Conservation (phyloP, 2,888 invertebrate species). For the Hydrotaea cyrtoneurina region DNA sequence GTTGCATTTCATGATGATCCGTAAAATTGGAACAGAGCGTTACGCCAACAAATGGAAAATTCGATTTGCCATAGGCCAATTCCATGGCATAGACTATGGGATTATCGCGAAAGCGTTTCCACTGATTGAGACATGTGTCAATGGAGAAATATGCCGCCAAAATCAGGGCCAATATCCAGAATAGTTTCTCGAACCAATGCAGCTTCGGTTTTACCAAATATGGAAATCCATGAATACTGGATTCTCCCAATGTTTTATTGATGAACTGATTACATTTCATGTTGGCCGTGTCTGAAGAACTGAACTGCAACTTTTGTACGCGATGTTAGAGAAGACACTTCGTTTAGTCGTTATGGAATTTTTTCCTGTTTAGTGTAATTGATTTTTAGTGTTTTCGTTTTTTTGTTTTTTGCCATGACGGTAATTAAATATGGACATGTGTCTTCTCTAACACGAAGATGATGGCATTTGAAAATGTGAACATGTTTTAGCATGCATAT, state of each 20-base stretch:
- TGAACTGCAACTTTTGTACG: slow-evolving; percentile 2
- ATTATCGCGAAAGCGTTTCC: slow-evolving; percentile 81
- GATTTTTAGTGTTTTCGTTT: slow-evolving; percentile 54
- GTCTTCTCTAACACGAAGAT: slow-evolving; percentile 24
- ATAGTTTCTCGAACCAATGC: slow-evolving; percentile 75
- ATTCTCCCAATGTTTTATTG: slow-evolving; percentile 72
- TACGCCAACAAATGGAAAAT: slow-evolving; percentile 81
- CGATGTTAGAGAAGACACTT: not conserved
- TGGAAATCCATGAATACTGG: slow-evolving; percentile 77
- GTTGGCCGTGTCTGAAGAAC: not conserved
- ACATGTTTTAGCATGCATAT: slow-evolving; percentile 46
- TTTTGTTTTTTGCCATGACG: not conserved
- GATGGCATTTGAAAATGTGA: not conserved
- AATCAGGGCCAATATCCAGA: slow-evolving; percentile 74
- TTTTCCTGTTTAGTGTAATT: slow-evolving; percentile 40
- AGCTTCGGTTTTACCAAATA: slow-evolving; percentile 74
- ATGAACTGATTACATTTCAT: slow-evolving; percentile 67
- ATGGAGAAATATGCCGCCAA: slow-evolving; percentile 73
- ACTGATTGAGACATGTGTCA: slow-evolving; percentile 74
- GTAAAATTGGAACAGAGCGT: slow-evolving; percentile 81
- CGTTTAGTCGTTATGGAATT: not conserved
- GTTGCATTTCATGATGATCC: slow-evolving; percentile 74
- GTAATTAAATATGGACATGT: slow-evolving; percentile 35
- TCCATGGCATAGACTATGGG: slow-evolving; percentile 82
- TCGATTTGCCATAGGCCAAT: slow-evolving; percentile 81